Conservation (phyloP, 2,888 invertebrate genomes). For the Neoaliturus tenellus region DNA sequence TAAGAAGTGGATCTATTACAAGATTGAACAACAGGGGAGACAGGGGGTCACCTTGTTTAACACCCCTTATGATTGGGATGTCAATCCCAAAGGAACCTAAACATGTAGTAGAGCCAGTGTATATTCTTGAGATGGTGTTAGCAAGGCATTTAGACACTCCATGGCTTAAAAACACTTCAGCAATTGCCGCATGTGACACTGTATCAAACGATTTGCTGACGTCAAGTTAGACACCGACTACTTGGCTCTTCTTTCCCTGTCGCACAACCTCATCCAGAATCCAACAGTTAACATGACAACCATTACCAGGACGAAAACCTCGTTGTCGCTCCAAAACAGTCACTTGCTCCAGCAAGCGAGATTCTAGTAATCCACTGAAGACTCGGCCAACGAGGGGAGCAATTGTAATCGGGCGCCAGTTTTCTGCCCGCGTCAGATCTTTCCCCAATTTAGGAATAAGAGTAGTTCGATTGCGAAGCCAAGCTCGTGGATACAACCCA, state of each 20-base stretch:
- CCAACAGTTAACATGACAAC: background rate
- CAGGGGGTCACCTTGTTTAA: no score
- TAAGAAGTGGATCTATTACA: no score
- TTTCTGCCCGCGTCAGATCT: no score
- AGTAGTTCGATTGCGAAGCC: background rate
- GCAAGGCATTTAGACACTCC: background rate
- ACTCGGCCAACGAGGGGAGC: background rate
- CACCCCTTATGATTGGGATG: no score
- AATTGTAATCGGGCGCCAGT: constrained; percentile 27
- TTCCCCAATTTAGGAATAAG: constrained; percentile 25
- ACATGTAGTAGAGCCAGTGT: no score
- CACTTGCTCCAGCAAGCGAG: background rate
- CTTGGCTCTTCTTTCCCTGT: background rate
- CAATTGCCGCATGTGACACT: background rate
- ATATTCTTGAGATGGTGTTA: background rate
- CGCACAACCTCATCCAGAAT: background rate
- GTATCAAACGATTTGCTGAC: background rate
- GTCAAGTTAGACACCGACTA: no score
- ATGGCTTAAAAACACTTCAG: no score
- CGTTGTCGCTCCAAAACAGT: background rate
- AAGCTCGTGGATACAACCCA: background rate
- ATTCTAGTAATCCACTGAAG: background rate
- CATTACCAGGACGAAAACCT: constrained; percentile 25
- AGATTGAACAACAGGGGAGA: no score
- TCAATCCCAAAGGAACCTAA: background rate